These are phyloP conservation scores for Sycophila sp. DNA, from an alignment of 1,140 invertebrate genomes.

Conservation along the genomic window DNA sequence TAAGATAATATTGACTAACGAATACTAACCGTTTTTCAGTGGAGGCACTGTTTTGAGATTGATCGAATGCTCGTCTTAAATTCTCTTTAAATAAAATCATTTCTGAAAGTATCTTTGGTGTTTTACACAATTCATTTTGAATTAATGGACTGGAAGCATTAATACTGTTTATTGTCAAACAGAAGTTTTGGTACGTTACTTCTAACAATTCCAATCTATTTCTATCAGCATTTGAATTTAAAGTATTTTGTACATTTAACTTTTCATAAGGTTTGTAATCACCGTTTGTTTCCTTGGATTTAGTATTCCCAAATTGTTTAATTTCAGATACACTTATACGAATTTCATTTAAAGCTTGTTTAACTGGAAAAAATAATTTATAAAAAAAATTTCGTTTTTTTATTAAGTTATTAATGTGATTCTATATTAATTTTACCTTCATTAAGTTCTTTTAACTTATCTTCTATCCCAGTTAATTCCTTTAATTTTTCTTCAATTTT, in stretches of 20 bases:
- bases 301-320: not conserved
- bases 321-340: constrained; percentile 12
- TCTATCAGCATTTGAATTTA: not conserved
- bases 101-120: constrained; percentile 27
- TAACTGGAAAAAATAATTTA: constrained; percentile 9
- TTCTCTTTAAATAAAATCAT: constrained; percentile 32
- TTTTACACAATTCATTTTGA: constrained; percentile 20
- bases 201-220: constrained; percentile 19
- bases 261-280: constrained; percentile 3
- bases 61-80: constrained; percentile 12
- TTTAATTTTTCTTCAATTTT: constrained; percentile 20
- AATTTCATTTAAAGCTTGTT: constrained; percentile 18
- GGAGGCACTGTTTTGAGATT: not conserved
- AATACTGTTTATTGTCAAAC: constrained; percentile 18
- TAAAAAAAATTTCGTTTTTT: not conserved
- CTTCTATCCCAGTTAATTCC: constrained; percentile 17
- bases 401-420: not conserved
- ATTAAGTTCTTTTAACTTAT: constrained; percentile 28
- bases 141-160: constrained; percentile 1
- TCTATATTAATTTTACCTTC: constrained; percentile 23
- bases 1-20: not conserved
- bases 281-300: not conserved
- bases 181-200: constrained; percentile 18
- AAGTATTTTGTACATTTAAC: constrained; percentile 8
- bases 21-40: constrained; percentile 30